Evolutionary conservation across 2,797 vertebrate species (phyloP).

Genomic region (Bovichtus variegatus): DNA sequence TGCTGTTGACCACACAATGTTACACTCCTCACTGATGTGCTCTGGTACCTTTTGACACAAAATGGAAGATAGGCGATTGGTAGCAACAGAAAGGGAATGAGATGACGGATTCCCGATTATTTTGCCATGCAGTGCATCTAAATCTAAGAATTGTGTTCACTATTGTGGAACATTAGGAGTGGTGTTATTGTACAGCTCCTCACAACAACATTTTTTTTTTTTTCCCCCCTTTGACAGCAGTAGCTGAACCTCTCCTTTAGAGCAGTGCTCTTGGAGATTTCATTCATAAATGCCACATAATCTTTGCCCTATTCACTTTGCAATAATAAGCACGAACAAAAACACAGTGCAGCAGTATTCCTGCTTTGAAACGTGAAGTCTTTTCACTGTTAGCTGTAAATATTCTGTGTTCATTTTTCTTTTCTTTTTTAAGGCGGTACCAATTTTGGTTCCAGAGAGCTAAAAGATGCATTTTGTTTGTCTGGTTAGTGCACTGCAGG

Average conservation of each 20-base stretch:
- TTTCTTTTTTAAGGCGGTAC: conserved; percentile 34
- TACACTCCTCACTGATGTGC: conserved; percentile 53
- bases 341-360: conserved; percentile 59
- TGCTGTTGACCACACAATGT: conserved; percentile 59
- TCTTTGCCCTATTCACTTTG: conserved; percentile 66
- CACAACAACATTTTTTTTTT: conserved; percentile 39
- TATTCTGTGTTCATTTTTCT: conserved; percentile 61
- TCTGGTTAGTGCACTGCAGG: conserved; percentile 24
- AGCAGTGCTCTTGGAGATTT: conserved; percentile 79
- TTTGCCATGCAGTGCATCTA: conserved; percentile 34
- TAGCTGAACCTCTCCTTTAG: conserved; percentile 54
- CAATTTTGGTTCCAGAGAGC: conserved; percentile 47
- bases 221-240: conserved; percentile 49
- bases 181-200: conserved; percentile 52
- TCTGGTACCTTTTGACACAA: conserved; percentile 48
- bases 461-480: conserved; percentile 48
- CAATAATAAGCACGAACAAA: conserved; percentile 75
- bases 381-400: conserved; percentile 78
- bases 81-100: conserved; percentile 15
- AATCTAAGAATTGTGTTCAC: conserved; percentile 48
- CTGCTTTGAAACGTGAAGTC: conserved; percentile 67
- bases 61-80: conserved; percentile 14
- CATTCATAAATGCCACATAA: conserved; percentile 46
- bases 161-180: conserved; percentile 37
- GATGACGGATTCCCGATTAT: conserved; percentile 9